Base-by-base conservation (phyloP, 2,888 invertebrate species). In the Drosophila kokeensis region DNA sequence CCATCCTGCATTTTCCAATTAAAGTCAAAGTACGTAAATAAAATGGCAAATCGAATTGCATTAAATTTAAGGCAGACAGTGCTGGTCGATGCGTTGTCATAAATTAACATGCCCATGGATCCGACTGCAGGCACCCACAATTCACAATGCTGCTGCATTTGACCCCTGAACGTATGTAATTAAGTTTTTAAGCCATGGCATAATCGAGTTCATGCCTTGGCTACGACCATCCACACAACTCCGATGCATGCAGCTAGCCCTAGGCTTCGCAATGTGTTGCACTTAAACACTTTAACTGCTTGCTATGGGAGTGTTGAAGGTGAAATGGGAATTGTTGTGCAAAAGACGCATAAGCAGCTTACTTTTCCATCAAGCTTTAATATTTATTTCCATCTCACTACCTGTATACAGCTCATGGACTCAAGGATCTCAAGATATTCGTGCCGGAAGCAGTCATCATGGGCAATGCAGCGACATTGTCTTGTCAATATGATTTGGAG, bases 391-490 rank as follows among this genome's bases (percentile, higher is more conserved):
- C 45, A 24, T 36, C 21, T 45, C 50, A 58, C 15, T 73, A 91
- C 65, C 54, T 68, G 36, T 29, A 40, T 29, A 34, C n/a, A 84
- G 93, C 91, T 54, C 91, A 93, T 69, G 93, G 93, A 80, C 86
- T 93, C 34, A 93, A 92, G 83, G 93, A 93, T 79, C 89, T 93
- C 54, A 93, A 93, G 87, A 93, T 93, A 82, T 93, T 93, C 74
- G 93, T 93, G 60, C 93, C 93, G 70, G 93, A 93, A 90, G 93
- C 93, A 59, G 93, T 93, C 71, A 92, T 93, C 73, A 93, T 93
- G 92, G 93, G 93, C 68, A 93, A 93, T 79, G 93, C 93, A 76
- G 93, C 93, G 66, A 93, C 93, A 71, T 82, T 93, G 76, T 92
- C 93, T 34, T 93, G 93, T 72, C 93, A 93, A 85, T 93, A 93